Evolutionary conservation across 2,797 vertebrate species (phyloP).

Genomic region (Pyrrhura leucotis): DNA sequence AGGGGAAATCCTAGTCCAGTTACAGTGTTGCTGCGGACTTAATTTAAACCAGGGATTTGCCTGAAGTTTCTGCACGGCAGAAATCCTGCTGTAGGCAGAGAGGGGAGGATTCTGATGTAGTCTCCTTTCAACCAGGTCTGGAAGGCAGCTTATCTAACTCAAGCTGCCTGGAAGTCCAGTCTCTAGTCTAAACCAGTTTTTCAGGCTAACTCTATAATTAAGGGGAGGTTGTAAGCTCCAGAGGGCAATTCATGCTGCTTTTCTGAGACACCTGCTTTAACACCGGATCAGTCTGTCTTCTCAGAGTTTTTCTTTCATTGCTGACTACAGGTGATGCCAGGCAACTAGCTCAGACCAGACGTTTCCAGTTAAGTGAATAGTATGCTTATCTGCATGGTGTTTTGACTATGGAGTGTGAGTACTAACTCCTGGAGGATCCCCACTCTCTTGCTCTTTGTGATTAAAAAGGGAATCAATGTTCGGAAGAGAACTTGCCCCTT

Average conservation of each 20-base stretch:
- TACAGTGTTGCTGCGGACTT: conserved; percentile 23
- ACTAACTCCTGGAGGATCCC: conserved; percentile 1
- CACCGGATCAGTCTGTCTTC: conserved; percentile 26
- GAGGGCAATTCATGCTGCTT: conserved; percentile 55
- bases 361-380: not conserved
- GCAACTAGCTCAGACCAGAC: not conserved
- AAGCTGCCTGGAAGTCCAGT: conserved; percentile 48
- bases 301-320: conserved; percentile 9
- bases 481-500: conserved; percentile 11
- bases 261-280: conserved; percentile 28
- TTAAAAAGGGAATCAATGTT: conserved; percentile 8
- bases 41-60: conserved; percentile 44
- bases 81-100: not conserved
- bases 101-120: conserved; percentile 19
- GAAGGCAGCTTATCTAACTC: conserved; percentile 42
- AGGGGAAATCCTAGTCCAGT: conserved; percentile 4
- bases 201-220: conserved; percentile 40
- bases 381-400: not conserved
- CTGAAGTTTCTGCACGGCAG: conserved; percentile 5
- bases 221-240: conserved; percentile 30
- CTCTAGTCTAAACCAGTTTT: conserved; percentile 49
- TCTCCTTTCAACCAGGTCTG: conserved; percentile 8
- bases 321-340: conserved; percentile 11
- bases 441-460: not conserved
- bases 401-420: not conserved